These are phyloP conservation scores for Ypsolopha scabrella DNA, from an alignment of 2,888 invertebrate genomes.

Conservation along the genomic window DNA sequence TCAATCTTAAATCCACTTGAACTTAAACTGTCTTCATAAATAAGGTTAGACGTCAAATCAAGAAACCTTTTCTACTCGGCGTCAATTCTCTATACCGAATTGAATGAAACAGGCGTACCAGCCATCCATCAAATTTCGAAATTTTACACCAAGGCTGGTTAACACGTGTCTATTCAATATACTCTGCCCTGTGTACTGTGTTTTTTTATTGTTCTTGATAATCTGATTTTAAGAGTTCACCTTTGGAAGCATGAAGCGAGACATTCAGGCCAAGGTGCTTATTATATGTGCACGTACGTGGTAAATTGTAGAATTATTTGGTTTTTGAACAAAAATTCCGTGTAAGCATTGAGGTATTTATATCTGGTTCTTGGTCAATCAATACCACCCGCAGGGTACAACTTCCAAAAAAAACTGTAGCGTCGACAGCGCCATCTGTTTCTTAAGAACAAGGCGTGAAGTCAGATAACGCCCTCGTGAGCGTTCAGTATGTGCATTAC, in stretches of 20 bases:
- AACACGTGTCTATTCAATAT: slow-evolving; percentile 7
- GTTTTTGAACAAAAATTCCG: too few relatives aligned
- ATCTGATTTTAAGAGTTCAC: slow-evolving; percentile 29
- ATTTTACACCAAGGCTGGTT: slow-evolving; percentile 4
- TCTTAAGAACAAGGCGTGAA: too few relatives aligned
- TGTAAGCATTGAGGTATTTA: too few relatives aligned
- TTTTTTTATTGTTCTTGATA: slow-evolving; percentile 20
- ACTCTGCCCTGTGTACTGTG: slow-evolving; percentile 2
- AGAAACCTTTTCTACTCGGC: background rate
- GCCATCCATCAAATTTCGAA: slow-evolving; percentile 10
- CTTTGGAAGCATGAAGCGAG: slow-evolving; percentile 34
- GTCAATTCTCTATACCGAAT: slow-evolving; percentile 4
- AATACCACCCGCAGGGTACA: too few relatives aligned
- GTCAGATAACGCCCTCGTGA: too few relatives aligned
- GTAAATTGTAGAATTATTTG: too few relatives aligned
- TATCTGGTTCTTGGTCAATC: too few relatives aligned
- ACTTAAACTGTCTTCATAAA: slow-evolving; percentile 1
- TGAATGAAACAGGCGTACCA: slow-evolving; percentile 11
- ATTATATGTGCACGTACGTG: background rate
- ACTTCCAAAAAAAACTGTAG: too few relatives aligned
- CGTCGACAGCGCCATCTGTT: too few relatives aligned
- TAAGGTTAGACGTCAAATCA: background rate
- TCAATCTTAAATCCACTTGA: background rate
- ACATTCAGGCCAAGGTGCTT: slow-evolving; percentile 37
- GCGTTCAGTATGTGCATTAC: too few relatives aligned